Evolutionary conservation across 1,140 invertebrate species (phyloP).

Genomic region (Bombus waltoni): DNA sequence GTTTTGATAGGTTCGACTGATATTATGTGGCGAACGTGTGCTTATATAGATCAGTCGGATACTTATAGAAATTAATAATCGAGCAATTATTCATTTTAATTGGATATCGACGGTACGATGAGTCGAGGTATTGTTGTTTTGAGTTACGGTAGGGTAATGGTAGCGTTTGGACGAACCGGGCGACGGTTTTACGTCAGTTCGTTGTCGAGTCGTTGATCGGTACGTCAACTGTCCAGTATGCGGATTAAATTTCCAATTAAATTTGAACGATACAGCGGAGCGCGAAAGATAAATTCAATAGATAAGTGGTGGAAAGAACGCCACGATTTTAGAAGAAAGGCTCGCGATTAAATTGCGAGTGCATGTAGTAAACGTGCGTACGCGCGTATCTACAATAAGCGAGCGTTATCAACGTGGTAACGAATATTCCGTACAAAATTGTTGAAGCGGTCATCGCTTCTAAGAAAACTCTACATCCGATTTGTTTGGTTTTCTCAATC

Average conservation of each 20-base stretch:
- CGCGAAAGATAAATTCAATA: no score
- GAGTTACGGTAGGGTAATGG: background rate
- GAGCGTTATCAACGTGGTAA: no score
- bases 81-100: background rate
- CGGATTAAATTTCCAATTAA: background rate
- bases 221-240: background rate
- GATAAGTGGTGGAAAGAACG: no score
- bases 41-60: background rate
- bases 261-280: no score
- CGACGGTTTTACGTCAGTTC: background rate
- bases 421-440: no score
- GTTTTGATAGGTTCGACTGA: background rate
- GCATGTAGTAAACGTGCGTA: no score
- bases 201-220: background rate
- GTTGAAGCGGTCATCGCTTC: no score
- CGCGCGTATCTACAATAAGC: no score
- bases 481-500: no score
- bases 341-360: no score
- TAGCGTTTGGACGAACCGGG: background rate
- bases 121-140: background rate
- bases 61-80: background rate
- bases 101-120: background rate
- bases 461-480: no score
- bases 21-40: background rate
- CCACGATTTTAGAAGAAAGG: no score